These are phyloP conservation scores for Suillia variegata DNA, from an alignment of 2,888 invertebrate species.

Conservation along the genomic window DNA sequence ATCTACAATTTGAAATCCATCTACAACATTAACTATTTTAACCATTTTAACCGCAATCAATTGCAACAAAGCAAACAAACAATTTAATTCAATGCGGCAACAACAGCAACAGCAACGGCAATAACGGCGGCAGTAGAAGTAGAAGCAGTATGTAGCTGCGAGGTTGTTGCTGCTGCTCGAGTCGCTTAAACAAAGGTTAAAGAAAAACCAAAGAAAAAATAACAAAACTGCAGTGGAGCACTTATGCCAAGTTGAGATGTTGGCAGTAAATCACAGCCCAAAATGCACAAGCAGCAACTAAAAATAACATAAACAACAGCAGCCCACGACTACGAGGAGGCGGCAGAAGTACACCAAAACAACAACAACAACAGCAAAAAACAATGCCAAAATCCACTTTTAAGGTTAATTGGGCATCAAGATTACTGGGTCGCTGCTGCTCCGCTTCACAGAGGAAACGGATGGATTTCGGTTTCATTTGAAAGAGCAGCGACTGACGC, in stretches of 20 bases:
- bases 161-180: conserved; percentile 31
- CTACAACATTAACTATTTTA: conserved; percentile 45
- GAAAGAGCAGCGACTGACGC: conserved; percentile 34
- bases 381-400: conserved; percentile 54
- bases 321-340: not conserved
- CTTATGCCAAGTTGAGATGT: conserved; percentile 56
- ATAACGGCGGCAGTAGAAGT: conserved; percentile 19
- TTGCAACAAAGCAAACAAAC: conserved; percentile 56
- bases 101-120: conserved; percentile 36
- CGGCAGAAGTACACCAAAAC: conserved; percentile 7
- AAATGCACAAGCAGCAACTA: conserved; percentile 12
- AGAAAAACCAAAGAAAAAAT: conserved; percentile 18
- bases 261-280: conserved; percentile 51
- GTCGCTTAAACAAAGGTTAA: conserved; percentile 50
- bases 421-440: conserved; percentile 62
- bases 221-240: conserved; percentile 45
- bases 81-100: conserved; percentile 57
- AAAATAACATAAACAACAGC: not conserved
- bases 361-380: conserved; percentile 26
- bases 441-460: no score
- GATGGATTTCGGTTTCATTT: conserved; percentile 52
- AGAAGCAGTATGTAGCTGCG: conserved; percentile 18
- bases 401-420: conserved; percentile 63
- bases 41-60: conserved; percentile 49
- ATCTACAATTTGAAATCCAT: conserved; percentile 28